Evolutionary conservation across 35 echinoderm and acorn worm genomes (phyloP).

Genomic region (Heliocidaris tuberculata): DNA sequence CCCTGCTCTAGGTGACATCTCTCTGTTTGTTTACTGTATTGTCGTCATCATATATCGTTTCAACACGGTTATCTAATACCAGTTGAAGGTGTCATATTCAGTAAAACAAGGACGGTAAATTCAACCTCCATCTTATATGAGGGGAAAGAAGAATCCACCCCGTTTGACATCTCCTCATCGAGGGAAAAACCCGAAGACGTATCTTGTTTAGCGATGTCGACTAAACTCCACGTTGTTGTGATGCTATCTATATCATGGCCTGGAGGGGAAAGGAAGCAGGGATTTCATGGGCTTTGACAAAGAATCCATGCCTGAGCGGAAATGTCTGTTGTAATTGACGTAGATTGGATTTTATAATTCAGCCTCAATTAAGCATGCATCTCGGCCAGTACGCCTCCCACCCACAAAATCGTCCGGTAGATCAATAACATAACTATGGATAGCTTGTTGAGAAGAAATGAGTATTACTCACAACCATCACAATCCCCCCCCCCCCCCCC

Average conservation of each 20-base stretch:
- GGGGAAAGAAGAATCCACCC: background rate
- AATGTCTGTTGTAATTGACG: slow-evolving; percentile 3
- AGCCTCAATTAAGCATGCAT: background rate
- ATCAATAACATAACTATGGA: background rate
- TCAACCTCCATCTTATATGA: background rate
- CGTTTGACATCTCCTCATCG: background rate
- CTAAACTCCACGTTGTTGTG: background rate
- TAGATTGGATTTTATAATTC: slow-evolving; percentile 2
- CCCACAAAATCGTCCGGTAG: background rate
- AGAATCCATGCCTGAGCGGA: background rate
- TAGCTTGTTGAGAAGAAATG: background rate
- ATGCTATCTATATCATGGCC: background rate
- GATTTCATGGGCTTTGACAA: background rate
- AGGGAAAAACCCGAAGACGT: background rate
- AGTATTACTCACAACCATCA: background rate
- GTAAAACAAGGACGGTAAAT: background rate
- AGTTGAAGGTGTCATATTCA: background rate
- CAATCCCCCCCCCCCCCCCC: background rate
- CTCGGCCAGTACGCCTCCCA: background rate
- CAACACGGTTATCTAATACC: background rate
- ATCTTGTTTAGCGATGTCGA: background rate
- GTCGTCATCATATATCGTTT: background rate
- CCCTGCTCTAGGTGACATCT: background rate
- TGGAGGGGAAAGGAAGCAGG: background rate
- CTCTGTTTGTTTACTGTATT: background rate